Evolutionary conservation across 2,888 invertebrate genomes (phyloP).

Genomic region (Cremastinae sp.): DNA sequence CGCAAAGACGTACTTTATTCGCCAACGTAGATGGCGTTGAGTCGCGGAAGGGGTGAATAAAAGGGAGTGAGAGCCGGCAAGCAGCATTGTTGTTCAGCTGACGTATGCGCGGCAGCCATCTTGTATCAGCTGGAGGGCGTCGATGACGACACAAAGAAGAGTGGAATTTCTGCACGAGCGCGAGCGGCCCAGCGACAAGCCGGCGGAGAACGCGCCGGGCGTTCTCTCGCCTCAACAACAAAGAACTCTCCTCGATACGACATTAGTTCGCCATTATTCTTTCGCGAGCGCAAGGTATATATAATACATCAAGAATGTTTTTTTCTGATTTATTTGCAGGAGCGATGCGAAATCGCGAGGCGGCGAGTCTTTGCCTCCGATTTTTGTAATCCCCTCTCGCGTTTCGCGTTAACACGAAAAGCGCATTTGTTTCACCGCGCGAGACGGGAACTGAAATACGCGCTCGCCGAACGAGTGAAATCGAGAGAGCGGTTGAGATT

Average conservation of each 20-base stretch:
- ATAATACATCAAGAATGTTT: too few relatives aligned
- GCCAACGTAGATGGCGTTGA: slow-evolving; percentile 25
- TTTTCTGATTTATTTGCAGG: too few relatives aligned
- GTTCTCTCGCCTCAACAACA: slow-evolving; percentile 46
- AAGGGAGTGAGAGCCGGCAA: slow-evolving; percentile 38
- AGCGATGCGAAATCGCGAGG: too few relatives aligned
- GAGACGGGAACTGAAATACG: too few relatives aligned
- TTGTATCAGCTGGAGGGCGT: slow-evolving; percentile 66
- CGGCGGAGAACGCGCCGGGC: slow-evolving; percentile 22
- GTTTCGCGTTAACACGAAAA: too few relatives aligned
- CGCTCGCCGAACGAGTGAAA: too few relatives aligned
- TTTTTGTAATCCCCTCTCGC: too few relatives aligned
- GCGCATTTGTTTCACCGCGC: too few relatives aligned
- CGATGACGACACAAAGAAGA: slow-evolving; percentile 63
- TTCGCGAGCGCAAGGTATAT: background rate
- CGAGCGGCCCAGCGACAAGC: slow-evolving; percentile 10
- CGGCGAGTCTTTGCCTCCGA: too few relatives aligned
- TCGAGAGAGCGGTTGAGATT: too few relatives aligned
- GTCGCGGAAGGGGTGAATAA: background rate
- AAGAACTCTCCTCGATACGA: slow-evolving; percentile 30
- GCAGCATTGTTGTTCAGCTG: slow-evolving; percentile 59
- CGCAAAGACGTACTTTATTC: slow-evolving; percentile 13
- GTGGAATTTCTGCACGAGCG: slow-evolving; percentile 50
- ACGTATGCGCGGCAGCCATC: slow-evolving; percentile 57
- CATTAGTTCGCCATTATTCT: background rate